Evolutionary conservation across 2,797 vertebrate genomes (phyloP).

Genomic region (Scomberomorus guttatus): DNA sequence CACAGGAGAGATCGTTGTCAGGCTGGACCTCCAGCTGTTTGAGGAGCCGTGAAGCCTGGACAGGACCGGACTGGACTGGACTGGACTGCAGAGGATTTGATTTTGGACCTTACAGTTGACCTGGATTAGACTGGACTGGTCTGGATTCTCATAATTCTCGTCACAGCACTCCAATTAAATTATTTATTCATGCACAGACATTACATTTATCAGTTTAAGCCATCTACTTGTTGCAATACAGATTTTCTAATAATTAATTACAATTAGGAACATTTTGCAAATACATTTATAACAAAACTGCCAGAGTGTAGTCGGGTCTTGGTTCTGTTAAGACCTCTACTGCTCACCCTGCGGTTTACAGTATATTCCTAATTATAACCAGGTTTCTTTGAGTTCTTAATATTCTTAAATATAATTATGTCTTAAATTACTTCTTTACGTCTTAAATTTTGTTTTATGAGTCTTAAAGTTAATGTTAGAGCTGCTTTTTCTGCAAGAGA

Average conservation of each 20-base stretch:
- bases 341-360: too few species aligned
- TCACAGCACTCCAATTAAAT: background rate
- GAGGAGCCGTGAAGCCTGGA: constrained; percentile 89
- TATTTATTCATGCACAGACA: too few species aligned
- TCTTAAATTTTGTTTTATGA: background rate
- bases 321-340: too few species aligned
- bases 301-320: too few species aligned
- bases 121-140: constrained; percentile 1
- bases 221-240: background rate
- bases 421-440: background rate
- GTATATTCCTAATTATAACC: too few species aligned
- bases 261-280: background rate
- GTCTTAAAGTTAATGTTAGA: background rate
- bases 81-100: constrained; percentile 75
- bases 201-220: background rate
- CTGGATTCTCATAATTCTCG: constrained; percentile 4
- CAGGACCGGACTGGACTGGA: constrained; percentile 7
- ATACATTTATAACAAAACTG: too few species aligned
- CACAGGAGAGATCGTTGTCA: constrained; percentile 98
- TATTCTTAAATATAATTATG: too few species aligned
- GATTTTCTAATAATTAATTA: background rate
- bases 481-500: too few species aligned
- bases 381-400: too few species aligned
- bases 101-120: background rate
- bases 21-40: constrained; percentile 96